phyloP scores from a whole-genome alignment of 2,113 vertebrate genomes.

The Callionymus lyra region DNA sequence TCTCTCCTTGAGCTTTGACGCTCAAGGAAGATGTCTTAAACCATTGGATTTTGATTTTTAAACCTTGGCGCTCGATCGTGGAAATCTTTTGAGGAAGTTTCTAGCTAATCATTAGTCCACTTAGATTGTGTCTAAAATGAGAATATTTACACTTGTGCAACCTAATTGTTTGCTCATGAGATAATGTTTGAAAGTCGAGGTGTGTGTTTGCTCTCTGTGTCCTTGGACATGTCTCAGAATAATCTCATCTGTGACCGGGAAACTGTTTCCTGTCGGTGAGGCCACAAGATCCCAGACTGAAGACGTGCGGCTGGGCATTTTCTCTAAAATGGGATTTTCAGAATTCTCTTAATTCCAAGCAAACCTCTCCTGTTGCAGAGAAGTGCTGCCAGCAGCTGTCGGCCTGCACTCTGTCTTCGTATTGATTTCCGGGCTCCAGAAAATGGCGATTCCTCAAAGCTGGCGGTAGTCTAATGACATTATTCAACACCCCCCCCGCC shows the following conservation, averaged over 20 bases:
- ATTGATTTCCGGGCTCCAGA: slow-evolving; percentile 43
- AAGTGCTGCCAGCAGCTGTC: slow-evolving; percentile 28
- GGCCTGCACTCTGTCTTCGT: slow-evolving; percentile 22
- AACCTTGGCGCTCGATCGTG: too few species aligned
- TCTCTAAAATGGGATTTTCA: slow-evolving; percentile 33
- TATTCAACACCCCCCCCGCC: slow-evolving; percentile 16
- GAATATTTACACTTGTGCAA: slow-evolving; percentile 10
- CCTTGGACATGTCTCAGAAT: background rate
- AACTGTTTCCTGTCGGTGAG: too few species aligned
- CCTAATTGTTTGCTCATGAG: slow-evolving; percentile 3
- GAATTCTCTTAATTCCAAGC: slow-evolving; percentile 38
- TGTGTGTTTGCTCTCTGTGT: background rate
- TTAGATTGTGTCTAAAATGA: background rate
- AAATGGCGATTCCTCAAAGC: slow-evolving; percentile 50
- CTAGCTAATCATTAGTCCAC: slow-evolving; percentile 17
- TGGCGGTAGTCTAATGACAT: slow-evolving; percentile 37
- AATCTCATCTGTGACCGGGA: too few species aligned
- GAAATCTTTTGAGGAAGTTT: background rate
- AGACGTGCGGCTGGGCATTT: slow-evolving; percentile 3
- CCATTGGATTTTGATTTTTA: too few species aligned
- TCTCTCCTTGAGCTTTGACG: too few species aligned
- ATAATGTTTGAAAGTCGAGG: slow-evolving; percentile 1
- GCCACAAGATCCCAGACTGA: background rate
- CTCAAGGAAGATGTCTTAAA: too few species aligned
- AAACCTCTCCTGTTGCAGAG: slow-evolving; percentile 23